Percentiles rank a stretch among this genome's conserved stretches.
These are phyloP conservation scores for Drosophila recens DNA, from an alignment of 2,888 invertebrate species.

Conservation along the genomic window DNA sequence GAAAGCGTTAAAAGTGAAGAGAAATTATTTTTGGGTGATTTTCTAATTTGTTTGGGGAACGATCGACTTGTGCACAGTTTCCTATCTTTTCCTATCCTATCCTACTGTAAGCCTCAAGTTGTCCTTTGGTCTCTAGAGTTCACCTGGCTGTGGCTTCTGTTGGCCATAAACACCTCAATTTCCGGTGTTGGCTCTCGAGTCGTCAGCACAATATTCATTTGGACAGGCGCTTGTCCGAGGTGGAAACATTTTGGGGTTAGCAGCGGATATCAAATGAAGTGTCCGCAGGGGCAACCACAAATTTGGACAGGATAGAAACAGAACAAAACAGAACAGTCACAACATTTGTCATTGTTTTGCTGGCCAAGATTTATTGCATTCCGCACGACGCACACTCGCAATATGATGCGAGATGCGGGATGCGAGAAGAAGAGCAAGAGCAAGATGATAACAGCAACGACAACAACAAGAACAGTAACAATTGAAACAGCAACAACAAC, in stretches of 20 bases:
- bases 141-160: constrained; percentile 14
- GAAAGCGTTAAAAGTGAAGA: not conserved
- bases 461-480: constrained; percentile 27
- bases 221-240: constrained; percentile 58
- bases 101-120: constrained; percentile 5
- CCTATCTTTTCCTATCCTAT: not conserved
- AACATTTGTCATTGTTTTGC: constrained; percentile 78
- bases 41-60: constrained; percentile 6
- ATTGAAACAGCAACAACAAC: constrained; percentile 3
- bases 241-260: constrained; percentile 25
- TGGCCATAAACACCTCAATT: constrained; percentile 41
- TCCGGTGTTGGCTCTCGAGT: constrained; percentile 22
- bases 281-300: constrained; percentile 66
- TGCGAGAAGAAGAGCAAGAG: constrained; percentile 5
- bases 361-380: constrained; percentile 77
- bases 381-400: constrained; percentile 30
- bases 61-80: not conserved
- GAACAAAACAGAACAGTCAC: constrained; percentile 37
- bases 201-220: constrained; percentile 41
- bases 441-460: constrained; percentile 23
- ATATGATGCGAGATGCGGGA: constrained; percentile 2
- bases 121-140: not conserved
- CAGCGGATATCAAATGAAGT: constrained; percentile 72
- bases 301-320: constrained; percentile 51
- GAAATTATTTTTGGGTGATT: constrained; percentile 1